Conservation (phyloP, 2,797 vertebrate species). For the Tarsius wallacei region DNA sequence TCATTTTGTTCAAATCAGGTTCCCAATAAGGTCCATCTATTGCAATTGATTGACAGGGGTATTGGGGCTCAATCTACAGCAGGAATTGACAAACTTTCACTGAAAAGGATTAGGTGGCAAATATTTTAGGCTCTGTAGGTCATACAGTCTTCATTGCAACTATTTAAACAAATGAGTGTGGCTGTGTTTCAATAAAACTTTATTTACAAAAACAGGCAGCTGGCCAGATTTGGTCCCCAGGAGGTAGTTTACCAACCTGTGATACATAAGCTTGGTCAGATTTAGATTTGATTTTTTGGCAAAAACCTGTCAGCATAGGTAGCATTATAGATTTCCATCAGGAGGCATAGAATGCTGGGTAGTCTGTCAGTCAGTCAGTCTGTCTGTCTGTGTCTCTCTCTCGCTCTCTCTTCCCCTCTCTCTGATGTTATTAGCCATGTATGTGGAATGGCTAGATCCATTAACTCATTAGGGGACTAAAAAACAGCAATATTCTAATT, state of each 20-base stretch:
- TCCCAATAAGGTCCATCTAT: not conserved
- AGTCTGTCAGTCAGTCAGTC: no score
- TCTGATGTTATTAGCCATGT: no score
- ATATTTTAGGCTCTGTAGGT: not conserved
- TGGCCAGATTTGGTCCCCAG: not conserved
- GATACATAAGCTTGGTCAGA: not conserved
- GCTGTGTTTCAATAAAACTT: conserved; percentile 5
- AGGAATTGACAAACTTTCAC: not conserved
- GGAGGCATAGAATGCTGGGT: not conserved
- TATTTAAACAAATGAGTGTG: not conserved
- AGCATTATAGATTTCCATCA: not conserved
- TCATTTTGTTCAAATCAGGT: not conserved
- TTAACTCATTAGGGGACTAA: not conserved
- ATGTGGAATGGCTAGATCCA: not conserved
- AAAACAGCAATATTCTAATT: not conserved
- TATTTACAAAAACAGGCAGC: not conserved
- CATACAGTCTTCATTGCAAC: not conserved
- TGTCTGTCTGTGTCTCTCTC: not conserved
- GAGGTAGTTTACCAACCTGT: not conserved
- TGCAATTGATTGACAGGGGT: not conserved
- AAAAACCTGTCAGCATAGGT: not conserved
- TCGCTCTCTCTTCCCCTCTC: fast-evolving
- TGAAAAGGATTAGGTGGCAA: not conserved
- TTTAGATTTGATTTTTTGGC: not conserved
- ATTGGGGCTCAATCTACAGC: not conserved